These are phyloP conservation scores for Aphaenogaster floridana DNA, from an alignment of 1,140 invertebrate species.

Conservation along the genomic window DNA sequence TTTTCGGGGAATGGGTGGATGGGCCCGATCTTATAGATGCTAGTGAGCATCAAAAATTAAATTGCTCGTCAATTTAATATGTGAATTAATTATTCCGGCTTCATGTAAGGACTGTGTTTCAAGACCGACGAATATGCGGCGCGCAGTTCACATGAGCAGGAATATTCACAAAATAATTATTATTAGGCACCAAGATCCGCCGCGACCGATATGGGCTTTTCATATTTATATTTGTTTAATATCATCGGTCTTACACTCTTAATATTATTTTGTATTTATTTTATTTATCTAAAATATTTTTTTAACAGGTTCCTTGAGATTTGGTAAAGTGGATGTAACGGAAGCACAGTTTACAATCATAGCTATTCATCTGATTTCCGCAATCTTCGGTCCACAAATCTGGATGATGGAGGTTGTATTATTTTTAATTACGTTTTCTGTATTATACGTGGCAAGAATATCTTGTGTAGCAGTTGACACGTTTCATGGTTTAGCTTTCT, in stretches of 20 bases:
- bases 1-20: too few species aligned
- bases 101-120: too few species aligned
- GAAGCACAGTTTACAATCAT: constrained; percentile 99
- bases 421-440: constrained; percentile 74
- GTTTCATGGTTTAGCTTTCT: constrained; percentile 33
- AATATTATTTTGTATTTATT: neutral
- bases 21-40: too few species aligned
- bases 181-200: too few species aligned
- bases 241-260: neutral
- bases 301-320: constrained; percentile 92
- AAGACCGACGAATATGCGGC: too few species aligned
- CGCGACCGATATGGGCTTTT: too few species aligned
- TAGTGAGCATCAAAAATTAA: too few species aligned
- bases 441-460: constrained; percentile 57
- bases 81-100: too few species aligned
- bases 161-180: too few species aligned
- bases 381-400: constrained; percentile 94
- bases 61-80: too few species aligned
- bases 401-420: constrained; percentile 94
- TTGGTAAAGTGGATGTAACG: constrained; percentile 98
- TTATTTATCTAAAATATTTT: constrained; percentile 29
- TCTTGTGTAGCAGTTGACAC: constrained; percentile 43
- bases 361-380: constrained; percentile 94
- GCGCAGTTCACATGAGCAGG: too few species aligned
- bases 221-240: too few species aligned